Base-by-base conservation (phyloP, 1,140 invertebrate genomes). In the Drosophila serrata region DNA sequence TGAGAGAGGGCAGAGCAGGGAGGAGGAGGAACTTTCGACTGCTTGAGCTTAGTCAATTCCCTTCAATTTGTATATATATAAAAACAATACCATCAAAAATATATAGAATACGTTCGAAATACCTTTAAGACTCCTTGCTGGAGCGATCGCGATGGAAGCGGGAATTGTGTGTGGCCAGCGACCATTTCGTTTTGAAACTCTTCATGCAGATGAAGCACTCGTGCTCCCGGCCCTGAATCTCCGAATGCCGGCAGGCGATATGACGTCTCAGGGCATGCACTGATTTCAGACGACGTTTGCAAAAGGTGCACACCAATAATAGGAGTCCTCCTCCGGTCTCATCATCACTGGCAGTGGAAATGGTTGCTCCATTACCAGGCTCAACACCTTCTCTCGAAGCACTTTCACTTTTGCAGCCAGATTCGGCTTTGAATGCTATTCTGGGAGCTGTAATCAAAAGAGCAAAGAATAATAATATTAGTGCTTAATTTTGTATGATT, bases 171-270 rank as follows among this genome's bases (percentile, higher is more conserved):
- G 92, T 93, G 57, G 92, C 92, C 8, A 93, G 46, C 1, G 92
- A 93, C 92, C 92, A 93, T 45, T 92, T 93, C 5, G 92, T 93
- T 70, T 93, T 93, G 75, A 93, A 93, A 55, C 82, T 82, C 58
- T 92, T 92, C 43, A 80, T 82, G 57, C 92, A 93, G 13, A 86
- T 79, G 33, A 62, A 76, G 60, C 92, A 93, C 40, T 92, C 86
- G 58, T 86, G 53, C 64, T 91, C 84, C 62, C 81, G 84, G 35
- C 75, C 82, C 58, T 77, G 79, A 22, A 91, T 91, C 74, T 92
- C 84, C 35, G 91, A 80, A 58, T 93, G 92, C 46, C 84, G 64
- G 24, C 91, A 92, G 11, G 91, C 91, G 7, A 86, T 87, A 55
- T 93, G 92, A 0, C 92, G 88, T 6, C 86, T 37, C 43, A 92